Evolutionary conservation across 2,113 vertebrate genomes (phyloP).

Genomic region (Ramphastos sulfuratus): DNA sequence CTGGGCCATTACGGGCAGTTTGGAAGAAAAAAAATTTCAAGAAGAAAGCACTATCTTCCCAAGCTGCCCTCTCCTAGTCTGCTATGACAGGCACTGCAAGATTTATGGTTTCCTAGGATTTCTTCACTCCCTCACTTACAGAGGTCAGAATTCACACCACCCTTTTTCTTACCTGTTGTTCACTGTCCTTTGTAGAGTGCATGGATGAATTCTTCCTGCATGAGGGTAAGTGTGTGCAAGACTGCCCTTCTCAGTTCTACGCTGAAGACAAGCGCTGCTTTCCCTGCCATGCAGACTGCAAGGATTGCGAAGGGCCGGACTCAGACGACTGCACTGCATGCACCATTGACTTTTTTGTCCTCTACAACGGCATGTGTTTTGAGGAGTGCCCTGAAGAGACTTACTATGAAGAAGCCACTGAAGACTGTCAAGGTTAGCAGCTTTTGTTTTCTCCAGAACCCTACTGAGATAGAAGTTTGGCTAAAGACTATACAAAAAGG

Average conservation of each 20-base stretch:
- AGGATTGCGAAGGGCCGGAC: conserved; percentile 80
- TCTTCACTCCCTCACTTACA: background rate
- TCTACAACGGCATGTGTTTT: conserved; percentile 80
- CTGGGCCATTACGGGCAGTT: background rate
- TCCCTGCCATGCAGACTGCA: conserved; percentile 81
- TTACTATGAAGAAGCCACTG: conserved; percentile 71
- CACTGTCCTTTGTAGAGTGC: conserved; percentile 76
- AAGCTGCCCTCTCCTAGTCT: background rate
- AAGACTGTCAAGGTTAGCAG: conserved; percentile 83
- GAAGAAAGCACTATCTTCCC: background rate
- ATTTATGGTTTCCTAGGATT: background rate
- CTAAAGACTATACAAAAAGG: background rate
- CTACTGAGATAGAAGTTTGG: background rate
- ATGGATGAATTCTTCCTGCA: conserved; percentile 78
- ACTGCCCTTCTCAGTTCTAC: conserved; percentile 84
- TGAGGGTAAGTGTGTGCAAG: conserved; percentile 73
- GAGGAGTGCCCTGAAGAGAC: conserved; percentile 77
- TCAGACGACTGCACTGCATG: conserved; percentile 84
- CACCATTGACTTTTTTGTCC: conserved; percentile 1
- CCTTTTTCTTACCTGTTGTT: accelerated
- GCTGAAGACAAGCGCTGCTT: conserved; percentile 73
- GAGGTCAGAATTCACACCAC: background rate
- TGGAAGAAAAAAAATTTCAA: background rate
- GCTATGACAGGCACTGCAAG: background rate
- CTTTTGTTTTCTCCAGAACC: background rate